Conservation (phyloP, 2,113 vertebrate genomes). For the Pseudorasbora parva region DNA sequence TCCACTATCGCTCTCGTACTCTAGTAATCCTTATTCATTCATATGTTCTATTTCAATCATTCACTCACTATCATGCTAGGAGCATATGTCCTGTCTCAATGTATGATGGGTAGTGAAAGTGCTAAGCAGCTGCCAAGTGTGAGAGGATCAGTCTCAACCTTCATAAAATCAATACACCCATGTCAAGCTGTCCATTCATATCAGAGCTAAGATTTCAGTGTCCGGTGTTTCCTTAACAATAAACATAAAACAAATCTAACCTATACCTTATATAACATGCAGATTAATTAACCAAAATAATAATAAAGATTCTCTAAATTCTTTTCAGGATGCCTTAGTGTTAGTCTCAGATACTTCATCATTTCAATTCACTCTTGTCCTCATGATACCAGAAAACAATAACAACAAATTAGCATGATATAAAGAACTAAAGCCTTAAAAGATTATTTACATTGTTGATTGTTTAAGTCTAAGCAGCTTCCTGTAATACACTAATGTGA, state of each 20-base stretch:
- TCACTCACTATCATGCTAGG: neutral
- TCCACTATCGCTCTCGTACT: too few relatives aligned
- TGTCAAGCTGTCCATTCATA: conserved; percentile 19
- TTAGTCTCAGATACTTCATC: neutral
- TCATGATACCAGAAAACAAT: neutral
- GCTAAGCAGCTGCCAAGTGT: conserved; percentile 34
- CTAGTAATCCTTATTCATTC: conserved; percentile 6
- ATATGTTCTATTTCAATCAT: neutral
- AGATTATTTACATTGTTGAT: conserved; percentile 61
- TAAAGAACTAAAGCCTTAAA: conserved; percentile 46
- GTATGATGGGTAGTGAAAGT: conserved; percentile 52
- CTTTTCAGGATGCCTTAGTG: neutral
- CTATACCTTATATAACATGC: neutral
- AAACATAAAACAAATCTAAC: neutral
- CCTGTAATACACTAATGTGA: conserved; percentile 68
- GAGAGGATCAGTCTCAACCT: conserved; percentile 7
- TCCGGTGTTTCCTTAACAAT: conserved; percentile 3
- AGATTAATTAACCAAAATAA: neutral
- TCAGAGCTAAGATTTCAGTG: conserved; percentile 11
- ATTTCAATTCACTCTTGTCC: neutral
- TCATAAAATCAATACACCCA: conserved; percentile 28
- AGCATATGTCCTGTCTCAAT: conserved; percentile 2
- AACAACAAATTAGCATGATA: conserved; percentile 51
- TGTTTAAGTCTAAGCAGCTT: conserved; percentile 68
- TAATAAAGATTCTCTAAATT: too few relatives aligned